phyloP scores from a whole-genome alignment of 2,113 vertebrate genomes.

The Circaetus gallicus region DNA sequence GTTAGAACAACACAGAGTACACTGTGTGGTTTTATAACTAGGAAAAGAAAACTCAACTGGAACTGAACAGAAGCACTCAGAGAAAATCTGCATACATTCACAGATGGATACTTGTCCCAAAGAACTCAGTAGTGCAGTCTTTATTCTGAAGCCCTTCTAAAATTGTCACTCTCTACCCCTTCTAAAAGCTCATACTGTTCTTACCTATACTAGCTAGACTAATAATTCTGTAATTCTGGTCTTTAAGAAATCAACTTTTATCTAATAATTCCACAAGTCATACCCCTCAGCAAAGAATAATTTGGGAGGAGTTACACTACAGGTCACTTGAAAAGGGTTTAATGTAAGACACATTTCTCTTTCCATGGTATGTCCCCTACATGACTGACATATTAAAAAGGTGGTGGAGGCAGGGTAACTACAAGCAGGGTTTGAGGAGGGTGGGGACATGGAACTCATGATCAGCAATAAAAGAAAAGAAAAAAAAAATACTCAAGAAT shows the following conservation, averaged over 20 bases:
- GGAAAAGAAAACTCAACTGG: neutral
- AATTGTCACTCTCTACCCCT: neutral
- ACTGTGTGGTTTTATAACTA: neutral
- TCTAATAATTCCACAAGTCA: neutral
- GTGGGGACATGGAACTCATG: neutral
- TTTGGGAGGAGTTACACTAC: neutral
- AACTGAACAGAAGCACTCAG: neutral
- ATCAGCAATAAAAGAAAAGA: neutral
- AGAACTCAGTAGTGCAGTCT: neutral
- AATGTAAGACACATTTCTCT: neutral
- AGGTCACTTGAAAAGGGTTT: neutral
- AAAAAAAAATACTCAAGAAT: neutral
- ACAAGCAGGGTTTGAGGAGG: neutral
- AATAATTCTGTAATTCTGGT: neutral
- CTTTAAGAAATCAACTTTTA: neutral
- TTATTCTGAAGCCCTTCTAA: neutral
- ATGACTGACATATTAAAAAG: neutral
- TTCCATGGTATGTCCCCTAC: neutral
- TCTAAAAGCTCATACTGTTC: neutral
- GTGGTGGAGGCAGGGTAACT: neutral
- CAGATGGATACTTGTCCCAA: neutral
- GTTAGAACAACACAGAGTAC: neutral
- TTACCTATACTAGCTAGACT: neutral
- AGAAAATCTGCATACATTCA: neutral
- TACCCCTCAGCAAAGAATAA: neutral